A percentile compares a stretch with the other conserved stretches of the same genome.
Conservation (phyloP, 2,888 invertebrate genomes). For the Pristionchus mayeri region DNA sequence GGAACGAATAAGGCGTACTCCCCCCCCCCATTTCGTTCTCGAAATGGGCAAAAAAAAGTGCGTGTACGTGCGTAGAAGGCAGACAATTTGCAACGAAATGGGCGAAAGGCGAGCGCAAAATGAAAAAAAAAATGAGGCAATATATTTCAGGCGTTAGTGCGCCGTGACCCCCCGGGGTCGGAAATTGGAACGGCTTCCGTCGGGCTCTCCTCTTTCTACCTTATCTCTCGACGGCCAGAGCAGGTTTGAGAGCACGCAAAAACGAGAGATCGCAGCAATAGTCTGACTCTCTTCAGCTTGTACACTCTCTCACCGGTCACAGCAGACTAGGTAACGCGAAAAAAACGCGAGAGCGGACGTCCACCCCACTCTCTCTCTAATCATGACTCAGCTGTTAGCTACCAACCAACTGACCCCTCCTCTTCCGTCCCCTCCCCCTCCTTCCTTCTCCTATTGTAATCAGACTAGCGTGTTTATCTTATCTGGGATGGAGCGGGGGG, state of each 20-base stretch:
- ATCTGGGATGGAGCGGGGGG: neutral
- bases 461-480: conserved; percentile 33
- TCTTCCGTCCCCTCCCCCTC: neutral
- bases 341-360: neutral
- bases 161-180: conserved; percentile 19
- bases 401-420: neutral
- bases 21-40: no score
- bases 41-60: no score
- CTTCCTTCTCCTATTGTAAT: conserved; percentile 16
- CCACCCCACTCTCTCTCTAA: neutral
- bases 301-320: no score
- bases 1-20: no score
- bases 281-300: no score
- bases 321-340: no score
- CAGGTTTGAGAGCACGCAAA: neutral
- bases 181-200: conserved; percentile 32
- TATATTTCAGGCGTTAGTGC: neutral
- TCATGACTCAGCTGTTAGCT: conserved; percentile 19
- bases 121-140: neutral
- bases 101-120: no score
- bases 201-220: neutral
- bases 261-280: no score
- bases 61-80: no score
- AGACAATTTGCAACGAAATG: no score
- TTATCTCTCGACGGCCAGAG: neutral